Evolutionary conservation across 2,888 invertebrate species (phyloP).

Genomic region (Amphipoea oculea): DNA sequence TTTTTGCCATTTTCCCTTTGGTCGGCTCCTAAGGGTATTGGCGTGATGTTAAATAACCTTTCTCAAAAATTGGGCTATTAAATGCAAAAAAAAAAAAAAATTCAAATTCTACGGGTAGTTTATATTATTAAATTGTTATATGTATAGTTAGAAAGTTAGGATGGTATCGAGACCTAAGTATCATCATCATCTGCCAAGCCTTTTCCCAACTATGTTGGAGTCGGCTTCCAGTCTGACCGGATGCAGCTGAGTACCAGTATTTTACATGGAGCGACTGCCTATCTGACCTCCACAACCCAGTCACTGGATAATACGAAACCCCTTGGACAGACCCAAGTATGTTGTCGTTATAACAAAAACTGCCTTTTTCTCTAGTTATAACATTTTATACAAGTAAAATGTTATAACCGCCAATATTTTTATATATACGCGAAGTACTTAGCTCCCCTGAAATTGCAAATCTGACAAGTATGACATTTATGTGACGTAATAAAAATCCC

Average conservation of each 20-base stretch:
- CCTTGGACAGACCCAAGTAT: background rate
- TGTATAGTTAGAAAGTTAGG: too few relatives aligned
- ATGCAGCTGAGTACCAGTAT: too few relatives aligned
- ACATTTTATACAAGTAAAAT: background rate
- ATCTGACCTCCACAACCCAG: too few relatives aligned
- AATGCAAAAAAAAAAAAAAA: too few relatives aligned
- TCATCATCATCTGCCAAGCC: too few relatives aligned
- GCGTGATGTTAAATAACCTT: background rate
- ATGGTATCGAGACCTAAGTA: background rate
- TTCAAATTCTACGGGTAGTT: too few relatives aligned
- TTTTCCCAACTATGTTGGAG: too few relatives aligned
- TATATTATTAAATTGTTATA: too few relatives aligned
- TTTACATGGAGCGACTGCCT: too few relatives aligned
- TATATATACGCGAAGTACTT: background rate
- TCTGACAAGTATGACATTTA: slow-evolving; percentile 43
- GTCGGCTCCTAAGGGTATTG: background rate
- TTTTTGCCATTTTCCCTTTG: background rate
- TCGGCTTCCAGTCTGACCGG: too few relatives aligned
- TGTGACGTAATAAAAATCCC: slow-evolving; percentile 45
- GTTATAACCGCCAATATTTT: background rate
- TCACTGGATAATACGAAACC: too few relatives aligned
- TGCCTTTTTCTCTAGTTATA: background rate
- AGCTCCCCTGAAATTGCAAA: background rate
- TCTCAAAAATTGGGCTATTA: too few relatives aligned
- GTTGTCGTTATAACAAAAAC: background rate